These are phyloP conservation scores for Dromas ardeola DNA, from an alignment of 2,113 vertebrate genomes.

Conservation along the genomic window DNA sequence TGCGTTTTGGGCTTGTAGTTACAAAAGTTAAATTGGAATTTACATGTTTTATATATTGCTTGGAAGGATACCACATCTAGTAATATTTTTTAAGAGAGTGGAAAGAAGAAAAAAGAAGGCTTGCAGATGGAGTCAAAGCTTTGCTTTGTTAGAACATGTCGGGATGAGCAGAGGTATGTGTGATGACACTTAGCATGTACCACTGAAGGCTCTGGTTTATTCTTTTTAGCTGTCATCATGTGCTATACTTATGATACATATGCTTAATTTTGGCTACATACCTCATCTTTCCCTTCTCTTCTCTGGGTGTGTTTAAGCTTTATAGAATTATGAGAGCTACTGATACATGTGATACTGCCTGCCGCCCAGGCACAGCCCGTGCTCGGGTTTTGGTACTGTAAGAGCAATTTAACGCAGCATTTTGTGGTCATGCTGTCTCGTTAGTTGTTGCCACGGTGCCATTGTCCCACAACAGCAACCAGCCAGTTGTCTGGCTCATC, in stretches of 20 bases:
- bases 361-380: neutral
- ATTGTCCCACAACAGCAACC: neutral
- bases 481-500: neutral
- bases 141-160: slow-evolving; percentile 39
- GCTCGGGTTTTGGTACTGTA: neutral
- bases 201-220: slow-evolving; percentile 43
- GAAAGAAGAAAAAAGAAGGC: slow-evolving; percentile 19
- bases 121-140: slow-evolving; percentile 35
- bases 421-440: neutral
- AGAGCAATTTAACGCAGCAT: neutral
- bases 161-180: slow-evolving; percentile 52
- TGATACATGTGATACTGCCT: neutral
- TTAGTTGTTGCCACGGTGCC: neutral
- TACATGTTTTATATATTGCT: slow-evolving; percentile 49
- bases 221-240: slow-evolving; percentile 46
- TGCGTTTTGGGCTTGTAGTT: slow-evolving; percentile 47
- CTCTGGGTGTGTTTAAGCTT: neutral
- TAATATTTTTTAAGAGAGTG: slow-evolving; percentile 48
- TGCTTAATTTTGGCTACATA: slow-evolving; percentile 44
- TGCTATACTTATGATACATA: slow-evolving; percentile 43
- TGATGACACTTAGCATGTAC: slow-evolving; percentile 39
- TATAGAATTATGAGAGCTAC: neutral
- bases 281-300: slow-evolving; percentile 25
- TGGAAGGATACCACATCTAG: slow-evolving; percentile 44
- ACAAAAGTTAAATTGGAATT: slow-evolving; percentile 41